Percentiles rank a stretch among this genome's conserved stretches.
These are phyloP conservation scores for Micropoecilia bifurca DNA, from an alignment of 2,797 vertebrate genomes.

Conservation along the genomic window DNA sequence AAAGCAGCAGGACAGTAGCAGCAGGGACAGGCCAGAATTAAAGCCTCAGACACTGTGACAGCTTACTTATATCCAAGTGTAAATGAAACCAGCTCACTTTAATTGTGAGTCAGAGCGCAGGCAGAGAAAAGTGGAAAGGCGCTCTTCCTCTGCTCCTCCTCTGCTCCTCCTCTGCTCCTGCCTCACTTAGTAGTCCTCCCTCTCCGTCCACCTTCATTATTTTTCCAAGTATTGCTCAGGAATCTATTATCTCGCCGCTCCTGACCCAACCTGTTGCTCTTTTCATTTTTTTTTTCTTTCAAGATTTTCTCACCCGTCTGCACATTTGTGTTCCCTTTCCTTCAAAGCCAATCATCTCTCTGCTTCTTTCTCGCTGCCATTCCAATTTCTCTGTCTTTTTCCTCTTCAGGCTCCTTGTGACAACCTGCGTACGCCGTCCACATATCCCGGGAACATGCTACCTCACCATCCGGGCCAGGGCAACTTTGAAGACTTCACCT, in stretches of 20 bases:
- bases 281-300: conserved; percentile 25
- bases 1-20: conserved; percentile 54
- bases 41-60: conserved; percentile 64
- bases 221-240: conserved; percentile 20
- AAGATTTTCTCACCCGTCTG: conserved; percentile 12
- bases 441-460: conserved; percentile 98
- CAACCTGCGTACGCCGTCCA: conserved; percentile 92
- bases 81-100: conserved; percentile 68
- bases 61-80: conserved; percentile 69
- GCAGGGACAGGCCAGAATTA: conserved; percentile 51
- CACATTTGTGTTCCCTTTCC: conserved; percentile 13
- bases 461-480: conserved; percentile 97
- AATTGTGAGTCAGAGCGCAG: conserved; percentile 55
- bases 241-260: conserved; percentile 21
- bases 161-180: conserved; percentile 35
- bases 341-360: conserved; percentile 15
- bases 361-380: conserved; percentile 9
- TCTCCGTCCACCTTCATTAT: conserved; percentile 36
- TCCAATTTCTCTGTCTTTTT: conserved; percentile 6
- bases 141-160: conserved; percentile 36
- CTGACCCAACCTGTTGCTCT: conserved; percentile 16
- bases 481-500: conserved; percentile 99
- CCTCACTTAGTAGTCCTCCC: conserved; percentile 18
- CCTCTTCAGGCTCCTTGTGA: conserved; percentile 91
- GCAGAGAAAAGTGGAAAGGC: conserved; percentile 21